These are phyloP conservation scores for Euwallacea similis DNA, from an alignment of 1,140 invertebrate genomes.

Conservation along the genomic window DNA sequence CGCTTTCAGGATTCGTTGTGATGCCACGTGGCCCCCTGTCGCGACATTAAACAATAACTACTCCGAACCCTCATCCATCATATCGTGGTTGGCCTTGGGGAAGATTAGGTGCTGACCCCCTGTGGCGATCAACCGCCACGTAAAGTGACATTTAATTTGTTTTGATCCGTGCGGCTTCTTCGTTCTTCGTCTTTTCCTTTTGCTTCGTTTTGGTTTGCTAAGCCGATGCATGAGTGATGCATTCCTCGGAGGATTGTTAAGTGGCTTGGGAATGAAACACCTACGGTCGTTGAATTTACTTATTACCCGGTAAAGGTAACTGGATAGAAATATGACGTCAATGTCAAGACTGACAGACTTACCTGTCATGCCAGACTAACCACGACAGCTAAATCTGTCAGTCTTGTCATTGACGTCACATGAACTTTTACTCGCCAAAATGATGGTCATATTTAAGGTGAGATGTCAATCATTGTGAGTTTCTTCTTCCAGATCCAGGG, in stretches of 20 bases:
- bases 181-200: conserved; percentile 8
- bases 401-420: too few species aligned
- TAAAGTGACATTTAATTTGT: conserved; percentile 49
- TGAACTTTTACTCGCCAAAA: too few species aligned
- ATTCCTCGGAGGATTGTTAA: background rate
- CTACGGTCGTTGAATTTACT: too few species aligned
- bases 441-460: too few species aligned
- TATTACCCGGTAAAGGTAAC: too few species aligned
- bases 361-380: too few species aligned
- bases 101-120: conserved; percentile 46
- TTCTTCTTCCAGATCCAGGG: too few species aligned
- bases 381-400: too few species aligned
- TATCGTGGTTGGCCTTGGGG: conserved; percentile 40
- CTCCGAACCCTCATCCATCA: conserved; percentile 50
- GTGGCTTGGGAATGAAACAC: background rate
- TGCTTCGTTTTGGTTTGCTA: background rate
- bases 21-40: conserved; percentile 39
- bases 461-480: too few species aligned
- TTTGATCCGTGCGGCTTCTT: conserved; percentile 38
- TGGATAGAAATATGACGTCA: too few species aligned
- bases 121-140: conserved; percentile 28
- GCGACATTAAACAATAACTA: conserved; percentile 52
- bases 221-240: conserved; percentile 4
- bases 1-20: background rate
- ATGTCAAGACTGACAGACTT: too few species aligned